Conservation (phyloP, 2,888 invertebrate genomes). For the Himalopsyche japonica region DNA sequence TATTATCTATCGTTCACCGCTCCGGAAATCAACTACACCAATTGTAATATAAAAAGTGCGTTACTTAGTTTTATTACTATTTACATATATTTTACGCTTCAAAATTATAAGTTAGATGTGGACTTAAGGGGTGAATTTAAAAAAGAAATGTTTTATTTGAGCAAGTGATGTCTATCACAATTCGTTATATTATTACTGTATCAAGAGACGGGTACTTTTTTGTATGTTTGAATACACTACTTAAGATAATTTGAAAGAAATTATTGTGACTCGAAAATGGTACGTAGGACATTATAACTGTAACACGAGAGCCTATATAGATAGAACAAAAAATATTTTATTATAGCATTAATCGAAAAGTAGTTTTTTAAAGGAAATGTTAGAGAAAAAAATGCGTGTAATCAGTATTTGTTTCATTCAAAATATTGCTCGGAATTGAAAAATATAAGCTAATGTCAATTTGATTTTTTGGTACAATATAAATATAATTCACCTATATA, state of each 20-base stretch:
- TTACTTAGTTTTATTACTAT: background rate
- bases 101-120: background rate
- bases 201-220: background rate
- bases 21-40: background rate
- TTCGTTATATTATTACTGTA: background rate
- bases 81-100: background rate
- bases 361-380: too few species aligned
- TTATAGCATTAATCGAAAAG: too few species aligned
- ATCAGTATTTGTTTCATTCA: too few species aligned
- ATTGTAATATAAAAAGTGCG: background rate
- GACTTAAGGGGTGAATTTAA: background rate
- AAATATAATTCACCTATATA: too few species aligned
- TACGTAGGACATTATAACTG: too few species aligned
- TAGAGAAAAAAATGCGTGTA: too few species aligned
- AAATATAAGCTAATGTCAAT: too few species aligned
- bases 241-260: background rate
- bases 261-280: background rate
- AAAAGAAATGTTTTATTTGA: background rate
- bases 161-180: background rate
- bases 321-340: too few species aligned
- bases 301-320: too few species aligned
- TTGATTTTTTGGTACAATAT: too few species aligned
- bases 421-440: too few species aligned
- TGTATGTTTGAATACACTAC: background rate
- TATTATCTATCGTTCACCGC: background rate